These are phyloP conservation scores for Willowsia nigromaculata DNA, from an alignment of 2,888 invertebrate species.

Conservation along the genomic window DNA sequence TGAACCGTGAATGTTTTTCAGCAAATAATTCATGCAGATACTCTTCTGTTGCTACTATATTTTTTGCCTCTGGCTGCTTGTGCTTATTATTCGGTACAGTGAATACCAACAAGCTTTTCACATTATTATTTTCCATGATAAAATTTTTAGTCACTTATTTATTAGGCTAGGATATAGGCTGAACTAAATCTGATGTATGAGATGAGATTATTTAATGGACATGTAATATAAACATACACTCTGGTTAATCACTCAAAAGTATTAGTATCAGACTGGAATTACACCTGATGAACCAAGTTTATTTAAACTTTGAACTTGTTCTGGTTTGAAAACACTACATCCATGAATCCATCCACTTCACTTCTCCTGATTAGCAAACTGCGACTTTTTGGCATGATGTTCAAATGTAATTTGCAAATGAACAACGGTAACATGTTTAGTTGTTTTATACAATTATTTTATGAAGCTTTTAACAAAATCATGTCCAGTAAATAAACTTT, in stretches of 20 bases:
- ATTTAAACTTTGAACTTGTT: neutral
- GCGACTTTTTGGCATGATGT: too few relatives aligned
- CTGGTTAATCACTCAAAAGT: neutral
- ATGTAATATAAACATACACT: neutral
- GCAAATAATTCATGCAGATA: slow-evolving; percentile 62
- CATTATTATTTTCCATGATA: too few relatives aligned
- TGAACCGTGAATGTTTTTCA: neutral
- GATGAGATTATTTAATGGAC: neutral
- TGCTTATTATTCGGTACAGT: neutral
- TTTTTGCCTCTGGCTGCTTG: neutral
- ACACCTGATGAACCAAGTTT: neutral
- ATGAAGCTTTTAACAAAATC: too few relatives aligned
- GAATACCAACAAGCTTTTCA: neutral
- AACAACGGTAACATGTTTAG: too few relatives aligned
- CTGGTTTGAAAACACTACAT: too few relatives aligned
- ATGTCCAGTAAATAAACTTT: neutral
- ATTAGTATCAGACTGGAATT: neutral
- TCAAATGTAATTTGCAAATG: too few relatives aligned
- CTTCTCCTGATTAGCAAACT: neutral
- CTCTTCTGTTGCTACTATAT: neutral
- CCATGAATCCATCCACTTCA: neutral
- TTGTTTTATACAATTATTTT: too few relatives aligned
- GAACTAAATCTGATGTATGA: neutral
- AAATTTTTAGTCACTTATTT: neutral
- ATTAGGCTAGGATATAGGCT: neutral